These are phyloP conservation scores for Metalampra italica DNA, from an alignment of 2,888 invertebrate genomes.

Conservation along the genomic window DNA sequence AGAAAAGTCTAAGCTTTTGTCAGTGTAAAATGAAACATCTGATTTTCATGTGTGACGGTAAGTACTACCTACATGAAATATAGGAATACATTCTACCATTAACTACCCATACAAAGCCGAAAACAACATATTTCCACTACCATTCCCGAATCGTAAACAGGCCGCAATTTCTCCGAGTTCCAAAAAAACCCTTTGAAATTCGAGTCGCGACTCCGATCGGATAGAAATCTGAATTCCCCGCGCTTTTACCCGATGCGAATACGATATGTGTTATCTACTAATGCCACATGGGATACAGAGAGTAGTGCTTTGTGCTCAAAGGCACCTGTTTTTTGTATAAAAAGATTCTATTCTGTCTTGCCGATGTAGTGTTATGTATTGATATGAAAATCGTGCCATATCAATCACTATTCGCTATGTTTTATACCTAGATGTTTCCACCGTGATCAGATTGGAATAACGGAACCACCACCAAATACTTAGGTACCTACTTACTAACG, in stretches of 20 bases:
- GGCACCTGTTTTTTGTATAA: slow-evolving; percentile 64
- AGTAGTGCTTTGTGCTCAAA: slow-evolving; percentile 73
- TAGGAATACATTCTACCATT: no score
- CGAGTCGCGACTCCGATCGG: slow-evolving; percentile 52
- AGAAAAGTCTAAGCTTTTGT: no score
- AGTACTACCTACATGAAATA: no score
- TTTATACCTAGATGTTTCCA: no score
- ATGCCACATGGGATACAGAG: slow-evolving; percentile 65
- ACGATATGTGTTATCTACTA: slow-evolving; percentile 68
- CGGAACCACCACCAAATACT: no score
- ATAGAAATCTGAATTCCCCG: slow-evolving; percentile 73
- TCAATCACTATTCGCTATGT: not conserved
- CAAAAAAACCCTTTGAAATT: slow-evolving; percentile 71
- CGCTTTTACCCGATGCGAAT: slow-evolving; percentile 72
- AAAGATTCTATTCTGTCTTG: slow-evolving; percentile 57
- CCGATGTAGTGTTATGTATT: slow-evolving; percentile 27
- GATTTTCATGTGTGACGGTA: no score
- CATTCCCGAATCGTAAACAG: slow-evolving; percentile 31
- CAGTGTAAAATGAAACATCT: no score
- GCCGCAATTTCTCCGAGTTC: slow-evolving; percentile 22
- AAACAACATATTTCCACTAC: not conserved
- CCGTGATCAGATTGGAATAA: no score
- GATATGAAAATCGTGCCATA: slow-evolving; percentile 12
- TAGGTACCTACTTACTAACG: no score
- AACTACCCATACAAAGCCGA: not conserved